phyloP scores from a whole-genome alignment of 1,140 invertebrate species.

The Cardiocondyla obscurior region DNA sequence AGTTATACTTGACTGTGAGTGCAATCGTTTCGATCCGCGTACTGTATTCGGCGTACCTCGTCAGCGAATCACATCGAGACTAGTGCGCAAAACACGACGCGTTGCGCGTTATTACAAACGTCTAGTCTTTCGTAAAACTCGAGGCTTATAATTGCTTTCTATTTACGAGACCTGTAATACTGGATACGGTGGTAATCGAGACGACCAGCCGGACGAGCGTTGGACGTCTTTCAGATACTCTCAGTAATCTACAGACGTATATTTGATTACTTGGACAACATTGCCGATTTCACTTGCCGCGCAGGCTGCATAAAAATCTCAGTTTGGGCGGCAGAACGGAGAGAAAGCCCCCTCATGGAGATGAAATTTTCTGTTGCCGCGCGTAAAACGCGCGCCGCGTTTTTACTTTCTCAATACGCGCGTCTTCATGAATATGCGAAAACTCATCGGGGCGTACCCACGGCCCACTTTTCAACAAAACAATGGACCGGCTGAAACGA shows the following conservation, averaged over 20 bases:
- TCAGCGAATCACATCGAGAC: conserved; percentile 16
- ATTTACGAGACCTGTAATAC: neutral
- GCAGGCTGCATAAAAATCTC: neutral
- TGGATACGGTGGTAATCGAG: neutral
- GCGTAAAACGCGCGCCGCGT: conserved; percentile 8
- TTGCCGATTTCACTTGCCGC: neutral
- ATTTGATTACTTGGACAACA: neutral
- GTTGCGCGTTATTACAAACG: neutral
- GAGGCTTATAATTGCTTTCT: conserved; percentile 30
- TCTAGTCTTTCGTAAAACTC: neutral
- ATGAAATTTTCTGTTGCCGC: conserved; percentile 23
- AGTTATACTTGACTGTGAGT: no score
- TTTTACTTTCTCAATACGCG: conserved; percentile 51
- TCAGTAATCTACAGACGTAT: neutral
- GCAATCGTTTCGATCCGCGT: conserved; percentile 47
- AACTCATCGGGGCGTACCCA: conserved; percentile 50
- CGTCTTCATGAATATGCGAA: conserved; percentile 53
- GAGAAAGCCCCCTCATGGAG: conserved; percentile 1
- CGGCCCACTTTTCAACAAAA: conserved; percentile 48
- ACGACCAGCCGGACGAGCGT: neutral
- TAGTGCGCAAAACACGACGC: conserved; percentile 15
- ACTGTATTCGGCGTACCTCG: conserved; percentile 17
- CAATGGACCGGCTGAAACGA: conserved; percentile 27
- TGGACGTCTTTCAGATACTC: neutral
- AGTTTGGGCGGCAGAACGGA: neutral